Conservation (phyloP, 2,113 vertebrate genomes). For the Phaethornis superciliosus region DNA sequence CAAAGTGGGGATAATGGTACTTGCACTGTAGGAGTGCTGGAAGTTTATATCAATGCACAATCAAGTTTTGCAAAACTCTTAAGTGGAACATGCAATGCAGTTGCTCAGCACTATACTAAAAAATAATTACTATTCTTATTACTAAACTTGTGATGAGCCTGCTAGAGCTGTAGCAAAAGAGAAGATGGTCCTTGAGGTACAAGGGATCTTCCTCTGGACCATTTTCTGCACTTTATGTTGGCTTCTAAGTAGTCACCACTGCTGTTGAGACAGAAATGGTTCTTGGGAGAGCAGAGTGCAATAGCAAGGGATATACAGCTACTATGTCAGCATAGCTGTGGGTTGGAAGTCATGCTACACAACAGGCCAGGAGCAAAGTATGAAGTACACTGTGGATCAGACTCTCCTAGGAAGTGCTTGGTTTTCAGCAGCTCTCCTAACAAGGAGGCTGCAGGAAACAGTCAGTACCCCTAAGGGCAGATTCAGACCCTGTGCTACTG, state of each 20-base stretch:
- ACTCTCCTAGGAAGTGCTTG: neutral
- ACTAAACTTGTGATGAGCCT: neutral
- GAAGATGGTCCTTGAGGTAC: neutral
- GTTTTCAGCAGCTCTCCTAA: neutral
- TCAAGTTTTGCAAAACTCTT: neutral
- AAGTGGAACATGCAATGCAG: neutral
- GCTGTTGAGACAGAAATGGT: neutral
- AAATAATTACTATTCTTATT: neutral
- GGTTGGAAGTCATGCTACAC: neutral
- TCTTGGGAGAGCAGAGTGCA: neutral
- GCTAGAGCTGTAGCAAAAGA: neutral
- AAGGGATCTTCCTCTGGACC: neutral
- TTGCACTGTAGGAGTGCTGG: neutral
- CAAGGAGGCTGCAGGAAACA: neutral
- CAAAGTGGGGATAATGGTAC: neutral
- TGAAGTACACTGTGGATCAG: accelerated
- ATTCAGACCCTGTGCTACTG: neutral
- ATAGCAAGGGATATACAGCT: neutral
- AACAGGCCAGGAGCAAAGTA: neutral
- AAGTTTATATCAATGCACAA: constrained; percentile 16
- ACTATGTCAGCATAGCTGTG: neutral
- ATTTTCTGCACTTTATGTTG: neutral
- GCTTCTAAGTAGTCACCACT: neutral
- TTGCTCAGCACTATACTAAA: neutral
- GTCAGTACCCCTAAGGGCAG: neutral